These are phyloP conservation scores for Panulirus ornatus DNA, from an alignment of 1,140 invertebrate species.

Conservation along the genomic window DNA sequence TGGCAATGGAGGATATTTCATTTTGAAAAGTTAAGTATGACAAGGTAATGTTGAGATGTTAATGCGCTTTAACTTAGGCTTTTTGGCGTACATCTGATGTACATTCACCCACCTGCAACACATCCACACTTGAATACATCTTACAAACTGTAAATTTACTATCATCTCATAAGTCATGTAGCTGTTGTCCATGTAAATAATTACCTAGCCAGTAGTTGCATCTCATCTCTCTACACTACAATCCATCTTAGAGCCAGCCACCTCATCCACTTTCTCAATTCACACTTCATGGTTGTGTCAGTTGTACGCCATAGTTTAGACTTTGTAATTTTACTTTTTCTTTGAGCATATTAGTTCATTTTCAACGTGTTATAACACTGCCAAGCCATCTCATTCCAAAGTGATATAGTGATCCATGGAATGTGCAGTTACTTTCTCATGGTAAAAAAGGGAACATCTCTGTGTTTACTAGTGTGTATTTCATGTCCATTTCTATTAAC, in stretches of 20 bases:
- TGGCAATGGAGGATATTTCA: too few species aligned
- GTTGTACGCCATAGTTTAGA: background rate
- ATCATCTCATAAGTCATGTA: background rate
- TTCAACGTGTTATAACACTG: background rate
- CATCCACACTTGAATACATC: background rate
- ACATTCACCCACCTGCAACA: background rate
- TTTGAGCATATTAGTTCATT: background rate
- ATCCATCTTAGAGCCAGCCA: background rate
- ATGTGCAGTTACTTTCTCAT: background rate
- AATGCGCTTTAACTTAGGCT: too few species aligned
- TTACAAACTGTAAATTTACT: conserved; percentile 10
- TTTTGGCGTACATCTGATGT: too few species aligned
- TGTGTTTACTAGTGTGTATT: too few species aligned
- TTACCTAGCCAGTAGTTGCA: background rate
- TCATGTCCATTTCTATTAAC: background rate
- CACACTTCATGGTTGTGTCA: background rate
- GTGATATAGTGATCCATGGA: background rate
- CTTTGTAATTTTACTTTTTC: background rate
- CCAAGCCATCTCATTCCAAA: background rate
- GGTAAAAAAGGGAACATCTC: background rate
- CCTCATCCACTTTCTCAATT: background rate
- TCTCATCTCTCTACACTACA: background rate
- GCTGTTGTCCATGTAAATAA: conserved; percentile 38
- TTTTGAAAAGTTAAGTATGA: too few species aligned
- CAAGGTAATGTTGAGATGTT: too few species aligned